Evolutionary conservation across 2,113 vertebrate genomes (phyloP), one percentile per base, ranked within the genome.

Genomic region (Crotalus tigris): DNA sequence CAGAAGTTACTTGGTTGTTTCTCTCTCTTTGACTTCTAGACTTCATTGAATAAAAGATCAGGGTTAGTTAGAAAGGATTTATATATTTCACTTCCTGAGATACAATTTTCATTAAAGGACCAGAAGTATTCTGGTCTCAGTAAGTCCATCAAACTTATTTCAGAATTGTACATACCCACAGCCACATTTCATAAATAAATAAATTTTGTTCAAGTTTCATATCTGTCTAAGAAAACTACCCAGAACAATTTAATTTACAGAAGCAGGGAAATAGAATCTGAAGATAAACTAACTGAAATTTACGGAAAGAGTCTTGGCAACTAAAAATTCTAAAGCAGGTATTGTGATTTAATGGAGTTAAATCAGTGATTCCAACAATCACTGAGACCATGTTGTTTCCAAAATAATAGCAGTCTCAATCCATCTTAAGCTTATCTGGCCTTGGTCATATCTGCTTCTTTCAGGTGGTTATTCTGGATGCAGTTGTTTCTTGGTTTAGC

Each of bases 11-110:
- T 93, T 21, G 0, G 1, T 49, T 94, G 15, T 26, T 92, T 29
- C 53, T 17, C 29, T 29, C 19, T 10, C 29, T 54, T 57, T 53
- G 19, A n/a, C 51, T 55, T 19, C 90, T 39, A 26, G 0, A 4
- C 1, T 89, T 29, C 6, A 23, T 24, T 94, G n/a, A 86, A 89
- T 55, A 1, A 92, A 51, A n/a, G 11, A 75, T 86, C 23, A 92
- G 1, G 0, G 11, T 11, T 13, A 2, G 1, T 3, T 0, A 2
- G 44, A 10, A 3, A 1, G 7, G 49, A 2, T 1, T 91, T 7
- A 33, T 15, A 39, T 59, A 3, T 23, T 26, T 93, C 85, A 88
- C 19, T 57, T 0, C 2, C 8, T n/a, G 7, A 5, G 24, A 88
- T 1, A 15, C 29, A 8, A 10, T 75, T 93, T 44, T 19, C 91